Evolutionary conservation across 2,888 invertebrate genomes (phyloP), one percentile per base, ranked within the genome.

Genomic region (Julus scandinavius): DNA sequence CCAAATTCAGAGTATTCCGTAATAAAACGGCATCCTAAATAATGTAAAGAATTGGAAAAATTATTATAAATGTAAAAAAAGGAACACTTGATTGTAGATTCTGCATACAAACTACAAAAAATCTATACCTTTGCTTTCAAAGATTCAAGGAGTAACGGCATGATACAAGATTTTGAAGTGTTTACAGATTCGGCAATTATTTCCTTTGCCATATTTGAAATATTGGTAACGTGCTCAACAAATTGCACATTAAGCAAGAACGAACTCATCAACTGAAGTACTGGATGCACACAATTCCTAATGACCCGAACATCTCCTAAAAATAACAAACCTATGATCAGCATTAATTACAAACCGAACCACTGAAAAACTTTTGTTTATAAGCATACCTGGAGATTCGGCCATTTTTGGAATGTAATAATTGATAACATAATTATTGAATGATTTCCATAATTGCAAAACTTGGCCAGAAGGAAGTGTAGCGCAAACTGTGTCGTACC

Each of bases 1-100:
- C 85, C 13, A 85, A 45, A 85, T 45, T 40, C 4, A 85, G 85
- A 85, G 85, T 45, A 85, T 45, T 85, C n/a, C 45, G 85, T n/a
- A 85, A n/a, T 85, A 85, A 85, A n/a, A 45, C n/a, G 45, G 40
- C 85, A 85, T 85, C 85, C 85, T 85, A 85, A 45, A 85, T 38
- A 84, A 84, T 15, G 84, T 15, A 84, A 84, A 84, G 6, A 6
- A 15, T 0, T 5, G 17, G 13, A 17, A 58, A 17, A 58, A 17
- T 5, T 4, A 58, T 58, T 17, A 2, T 58, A 17, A 17, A 58
- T 17, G n/a, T n/a, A 7, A 54, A 54, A 54, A 54, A 13, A 54
- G 17, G 13, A 29, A 29, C 29, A 29, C 29, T 29, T 29, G 29
- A 29, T 29, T 29, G 29, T 29, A 29, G 29, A 29, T 29, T 29